Base-by-base conservation (phyloP, 2,113 vertebrate genomes). In the Sakesphorus luctuosus region DNA sequence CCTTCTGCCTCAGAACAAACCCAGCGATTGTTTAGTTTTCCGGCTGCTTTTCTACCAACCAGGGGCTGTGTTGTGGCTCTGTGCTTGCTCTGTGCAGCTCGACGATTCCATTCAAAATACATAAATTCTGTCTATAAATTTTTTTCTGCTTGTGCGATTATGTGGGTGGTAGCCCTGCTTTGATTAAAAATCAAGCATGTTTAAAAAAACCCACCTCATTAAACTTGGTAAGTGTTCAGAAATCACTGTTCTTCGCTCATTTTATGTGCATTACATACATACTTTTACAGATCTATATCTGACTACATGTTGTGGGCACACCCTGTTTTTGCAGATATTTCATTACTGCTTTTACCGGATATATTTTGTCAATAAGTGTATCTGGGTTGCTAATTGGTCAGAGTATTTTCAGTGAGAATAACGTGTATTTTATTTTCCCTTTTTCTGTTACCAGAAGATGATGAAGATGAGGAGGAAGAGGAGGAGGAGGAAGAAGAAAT, bases 401-500 rank as follows among this genome's bases (percentile, higher is more conserved):
- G 20, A 65, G 12, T 89, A 7, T 89, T 94, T 73, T 44, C 61
- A 36, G 11, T 36, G 65, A 89, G 43, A 92, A 11, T 97, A 96
- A 97, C 1, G 0, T 29, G 40, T 58, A 1, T 40, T 90, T 72
- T 40, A 19, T 87, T 74, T 94, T 78, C 31, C 43, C 3, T 94
- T 62, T 73, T 90, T 38, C 50, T 76, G 1, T 92, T 84, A 86
- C 77, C 87, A 0, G 97, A 99, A 3, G 99, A 99, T 0, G 99
- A 99, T 0, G 99, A 99, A 0, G 99, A 99, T 0, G 99, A 99
- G 0, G 99, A 99, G 0, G 99, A 99, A 0, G 99, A 99, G 0
- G 99, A 99, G 1, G n/a, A n/a, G 40, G 99, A 99, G 1, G 99
- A 99, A 63, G 99, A 99, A 67, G 99, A 99, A 90, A 99, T 99